Base-by-base conservation (phyloP, 2,888 invertebrate species). In the Alviniconcha strummeri region DNA sequence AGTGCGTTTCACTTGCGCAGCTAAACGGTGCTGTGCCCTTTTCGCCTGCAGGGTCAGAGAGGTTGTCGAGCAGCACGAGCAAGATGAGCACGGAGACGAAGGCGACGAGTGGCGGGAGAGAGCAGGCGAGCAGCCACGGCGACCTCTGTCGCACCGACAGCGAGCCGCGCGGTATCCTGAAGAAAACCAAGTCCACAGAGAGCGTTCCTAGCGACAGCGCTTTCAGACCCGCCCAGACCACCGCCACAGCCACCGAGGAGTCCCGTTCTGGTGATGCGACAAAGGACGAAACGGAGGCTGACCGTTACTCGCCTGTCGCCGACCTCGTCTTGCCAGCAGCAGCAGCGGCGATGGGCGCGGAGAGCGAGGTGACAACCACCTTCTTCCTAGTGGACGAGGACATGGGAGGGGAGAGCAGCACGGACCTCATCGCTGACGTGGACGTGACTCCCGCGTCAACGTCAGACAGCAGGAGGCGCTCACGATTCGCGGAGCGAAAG, bases 121-220 rank as follows among this genome's bases (percentile, higher is more conserved):
- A 55, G 17, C 67, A 67, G 7, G 69, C 69, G 0, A 19, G 75
- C 19, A 82, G 64, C 75, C 57, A 15, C 56, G n/a, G 9, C 56
- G 80, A 80, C 15, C 69, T 80, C 60, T 9, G 74, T 78, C 78
- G 60, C 54, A 13, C 74, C 69, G 75, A 81, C 17, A 54, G 74
- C 11, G 88, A 88, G 67, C 86, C 88, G n/a, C 84, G 85, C 60
- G 89, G 90, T 19, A 87, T 90, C 79, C 82, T 90, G 19, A 89
- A 88, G 86, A 86, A 88, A 55, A 84, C 85, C 0, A 88, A 87
- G 52, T 85, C 84, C 11, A 84, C 83, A 36, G 87, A 87, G 54
- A 77, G 71, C 15, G 56, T 81, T 55, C 83, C 85, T 11, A 86
- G 77, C 7, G 87, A 88, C 36, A 19, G 54, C 13, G 36, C 78